A percentile compares a stretch with the other conserved stretches of the same genome.
phyloP scores from a whole-genome alignment of 92 coral and sea anemone genomes.

The Chrysogorgia sp. region DNA sequence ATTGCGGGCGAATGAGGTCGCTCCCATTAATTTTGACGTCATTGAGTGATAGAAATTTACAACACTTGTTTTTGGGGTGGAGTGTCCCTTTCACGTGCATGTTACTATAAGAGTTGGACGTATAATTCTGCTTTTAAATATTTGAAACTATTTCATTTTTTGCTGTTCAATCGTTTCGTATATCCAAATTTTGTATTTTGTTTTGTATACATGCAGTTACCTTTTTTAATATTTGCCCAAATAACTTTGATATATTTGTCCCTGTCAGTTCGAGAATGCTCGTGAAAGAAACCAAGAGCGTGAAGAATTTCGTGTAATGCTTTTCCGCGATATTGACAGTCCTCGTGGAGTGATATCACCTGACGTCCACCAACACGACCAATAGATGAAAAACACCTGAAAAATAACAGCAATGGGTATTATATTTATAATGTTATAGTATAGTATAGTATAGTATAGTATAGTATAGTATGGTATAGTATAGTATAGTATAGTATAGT shows the following conservation, averaged over 20 bases:
- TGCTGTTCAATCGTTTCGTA: not conserved
- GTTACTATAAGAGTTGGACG: too few species aligned
- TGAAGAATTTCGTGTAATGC: constrained; percentile 87
- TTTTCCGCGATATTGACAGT: constrained; percentile 85
- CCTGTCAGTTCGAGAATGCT: constrained; percentile 87
- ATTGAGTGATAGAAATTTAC: too few species aligned
- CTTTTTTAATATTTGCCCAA: constrained; percentile 82
- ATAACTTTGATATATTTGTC: constrained; percentile 73
- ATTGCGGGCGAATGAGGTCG: too few species aligned
- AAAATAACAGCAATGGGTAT: not conserved
- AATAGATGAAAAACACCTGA: constrained; percentile 72
- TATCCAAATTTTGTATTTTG: too few species aligned
- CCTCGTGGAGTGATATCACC: constrained; percentile 68
- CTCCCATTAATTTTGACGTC: too few species aligned
- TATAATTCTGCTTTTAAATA: not conserved
- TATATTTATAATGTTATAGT: too few species aligned
- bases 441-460: too few species aligned
- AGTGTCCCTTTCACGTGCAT: too few species aligned
- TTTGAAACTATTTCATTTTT: not conserved
- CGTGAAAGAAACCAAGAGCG: constrained; percentile 89
- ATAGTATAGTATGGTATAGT: too few species aligned
- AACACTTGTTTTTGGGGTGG: too few species aligned
- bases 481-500: too few species aligned
- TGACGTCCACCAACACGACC: constrained; percentile 88
- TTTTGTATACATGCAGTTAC: constrained; percentile 41